These are phyloP conservation scores for Dysmachus trigonus DNA, from an alignment of 2,888 invertebrate genomes.

Conservation along the genomic window DNA sequence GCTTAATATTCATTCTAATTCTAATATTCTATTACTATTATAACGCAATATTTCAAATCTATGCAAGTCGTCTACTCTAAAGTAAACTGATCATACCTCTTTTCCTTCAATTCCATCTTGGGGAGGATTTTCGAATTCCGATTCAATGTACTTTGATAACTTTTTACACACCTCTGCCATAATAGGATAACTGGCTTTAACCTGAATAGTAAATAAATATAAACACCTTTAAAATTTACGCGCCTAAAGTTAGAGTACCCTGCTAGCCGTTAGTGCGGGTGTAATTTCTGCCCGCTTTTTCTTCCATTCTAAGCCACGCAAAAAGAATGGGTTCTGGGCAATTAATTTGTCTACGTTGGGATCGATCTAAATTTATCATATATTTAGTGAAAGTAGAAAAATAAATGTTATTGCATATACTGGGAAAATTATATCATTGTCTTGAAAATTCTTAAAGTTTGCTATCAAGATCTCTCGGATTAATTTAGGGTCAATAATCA, in stretches of 20 bases:
- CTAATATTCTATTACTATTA: too few species aligned
- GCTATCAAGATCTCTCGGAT: conserved; percentile 58
- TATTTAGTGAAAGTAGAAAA: conserved; percentile 34
- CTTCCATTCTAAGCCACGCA: conserved; percentile 66
- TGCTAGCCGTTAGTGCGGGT: conserved; percentile 66
- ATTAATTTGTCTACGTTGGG: conserved; percentile 64
- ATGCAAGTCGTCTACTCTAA: not conserved
- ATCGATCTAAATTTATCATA: conserved; percentile 54
- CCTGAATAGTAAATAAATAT: conserved; percentile 50
- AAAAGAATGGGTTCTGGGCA: conserved; percentile 64
- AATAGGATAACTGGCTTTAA: conserved; percentile 66
- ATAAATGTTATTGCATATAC: not conserved
- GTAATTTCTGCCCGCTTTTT: conserved; percentile 65
- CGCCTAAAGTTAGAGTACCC: conserved; percentile 55
- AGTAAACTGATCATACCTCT: conserved; percentile 58
- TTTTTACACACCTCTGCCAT: conserved; percentile 63
- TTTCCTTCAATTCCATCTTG: conserved; percentile 63
- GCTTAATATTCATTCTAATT: too few species aligned
- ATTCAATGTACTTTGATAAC: conserved; percentile 62
- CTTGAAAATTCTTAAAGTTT: conserved; percentile 55
- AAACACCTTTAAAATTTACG: not conserved
- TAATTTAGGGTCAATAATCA: conserved; percentile 57
- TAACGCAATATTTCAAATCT: too few species aligned
- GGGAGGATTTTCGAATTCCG: conserved; percentile 54
- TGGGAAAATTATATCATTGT: conserved; percentile 36